Percentiles rank a stretch among this genome's conserved stretches.
These are phyloP conservation scores for Magallana angulata DNA, from an alignment of 1,140 invertebrate species.

Conservation along the genomic window DNA sequence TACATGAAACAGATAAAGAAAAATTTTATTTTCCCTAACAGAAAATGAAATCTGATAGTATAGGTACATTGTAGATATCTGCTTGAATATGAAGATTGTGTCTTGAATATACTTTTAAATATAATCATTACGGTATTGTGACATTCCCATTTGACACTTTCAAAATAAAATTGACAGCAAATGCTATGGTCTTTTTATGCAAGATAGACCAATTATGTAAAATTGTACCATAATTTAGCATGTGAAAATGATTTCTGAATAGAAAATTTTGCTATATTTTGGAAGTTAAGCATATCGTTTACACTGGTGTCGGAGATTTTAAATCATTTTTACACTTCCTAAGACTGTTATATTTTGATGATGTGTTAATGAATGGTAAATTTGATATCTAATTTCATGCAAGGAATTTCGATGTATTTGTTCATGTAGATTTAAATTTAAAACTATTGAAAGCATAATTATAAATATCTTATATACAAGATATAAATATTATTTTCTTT, in stretches of 20 bases:
- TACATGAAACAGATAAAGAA: not conserved
- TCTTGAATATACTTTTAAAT: slow-evolving; percentile 22
- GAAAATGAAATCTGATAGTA: slow-evolving; percentile 10
- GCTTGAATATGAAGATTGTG: slow-evolving; percentile 6
- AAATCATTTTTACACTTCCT: slow-evolving; percentile 15
- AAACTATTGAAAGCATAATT: too few species aligned
- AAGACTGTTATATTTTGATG: not conserved
- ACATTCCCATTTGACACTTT: not conserved
- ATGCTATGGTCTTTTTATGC: not conserved
- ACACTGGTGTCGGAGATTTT: not conserved
- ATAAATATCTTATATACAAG: too few species aligned
- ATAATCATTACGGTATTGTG: not conserved
- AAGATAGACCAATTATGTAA: not conserved
- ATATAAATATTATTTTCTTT: too few species aligned
- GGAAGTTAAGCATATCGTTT: not conserved
- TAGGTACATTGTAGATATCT: not conserved
- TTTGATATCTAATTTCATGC: too few species aligned
- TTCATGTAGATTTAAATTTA: too few species aligned
- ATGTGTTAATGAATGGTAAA: too few species aligned
- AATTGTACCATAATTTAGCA: not conserved
- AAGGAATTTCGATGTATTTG: too few species aligned
- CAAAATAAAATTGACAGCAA: not conserved
- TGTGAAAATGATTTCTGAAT: not conserved
- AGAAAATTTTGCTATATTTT: slow-evolving; percentile 27
- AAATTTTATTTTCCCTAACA: not conserved